Percentiles rank a stretch among this genome's conserved stretches.
Conservation (phyloP, 2,888 invertebrate genomes). For the Lamellibrachia columna region DNA sequence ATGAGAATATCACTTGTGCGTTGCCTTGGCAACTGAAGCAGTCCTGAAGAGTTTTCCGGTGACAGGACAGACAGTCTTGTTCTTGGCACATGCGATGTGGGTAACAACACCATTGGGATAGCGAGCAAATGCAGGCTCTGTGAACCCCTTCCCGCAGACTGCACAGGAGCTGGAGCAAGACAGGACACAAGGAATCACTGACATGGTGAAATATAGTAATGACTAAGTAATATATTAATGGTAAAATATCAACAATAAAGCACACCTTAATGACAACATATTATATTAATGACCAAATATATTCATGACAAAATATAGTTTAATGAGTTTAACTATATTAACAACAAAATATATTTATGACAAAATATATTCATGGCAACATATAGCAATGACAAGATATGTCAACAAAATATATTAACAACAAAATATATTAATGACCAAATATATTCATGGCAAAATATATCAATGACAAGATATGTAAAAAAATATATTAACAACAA, state of each 20-base stretch:
- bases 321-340: no score
- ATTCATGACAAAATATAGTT: no score
- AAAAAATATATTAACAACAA: no score
- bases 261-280: no score
- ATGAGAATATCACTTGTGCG: background rate
- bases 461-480: no score
- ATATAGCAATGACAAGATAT: no score
- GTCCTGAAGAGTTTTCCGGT: constrained; percentile 62
- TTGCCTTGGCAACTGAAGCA: background rate
- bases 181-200: background rate
- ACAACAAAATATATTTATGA: no score
- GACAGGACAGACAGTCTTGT: constrained; percentile 62
- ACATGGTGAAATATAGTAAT: background rate
- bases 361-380: no score
- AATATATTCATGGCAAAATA: no score
- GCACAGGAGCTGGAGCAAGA: constrained; percentile 63
- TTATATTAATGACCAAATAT: no score
- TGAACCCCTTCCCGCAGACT: constrained; percentile 65
- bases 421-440: no score
- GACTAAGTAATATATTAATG: background rate
- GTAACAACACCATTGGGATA: constrained; percentile 67
- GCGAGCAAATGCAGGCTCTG: constrained; percentile 64
- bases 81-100: constrained; percentile 65
- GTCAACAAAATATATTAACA: no score
- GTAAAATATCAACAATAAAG: background rate